Evolutionary conservation across 2,888 invertebrate species (phyloP).

Genomic region (Argyresthia goedartella): DNA sequence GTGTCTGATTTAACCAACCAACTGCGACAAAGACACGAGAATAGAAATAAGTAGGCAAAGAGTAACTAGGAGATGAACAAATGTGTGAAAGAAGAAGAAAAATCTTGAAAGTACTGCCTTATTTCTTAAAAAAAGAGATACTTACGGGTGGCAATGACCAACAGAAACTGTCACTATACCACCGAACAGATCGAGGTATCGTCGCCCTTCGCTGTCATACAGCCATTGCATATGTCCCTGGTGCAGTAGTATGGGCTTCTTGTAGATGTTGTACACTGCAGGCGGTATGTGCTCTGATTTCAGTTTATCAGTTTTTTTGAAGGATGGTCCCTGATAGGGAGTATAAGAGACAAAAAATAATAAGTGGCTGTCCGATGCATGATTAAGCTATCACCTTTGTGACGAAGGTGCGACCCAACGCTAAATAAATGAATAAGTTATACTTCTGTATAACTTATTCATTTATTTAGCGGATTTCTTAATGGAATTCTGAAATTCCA

Average conservation of each 20-base stretch:
- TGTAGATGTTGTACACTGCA: constrained; percentile 80
- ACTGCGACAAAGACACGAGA: too few relatives aligned
- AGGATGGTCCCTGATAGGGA: constrained; percentile 70
- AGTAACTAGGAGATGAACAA: too few relatives aligned
- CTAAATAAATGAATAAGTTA: too few relatives aligned
- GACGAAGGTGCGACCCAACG: too few relatives aligned
- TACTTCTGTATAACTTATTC: too few relatives aligned
- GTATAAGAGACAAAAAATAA: background rate
- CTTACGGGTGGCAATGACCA: constrained; percentile 98
- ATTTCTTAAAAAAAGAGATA: constrained; percentile 22
- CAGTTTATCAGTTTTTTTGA: constrained; percentile 69
- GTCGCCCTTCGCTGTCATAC: constrained; percentile 85
- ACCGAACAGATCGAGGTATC: constrained; percentile 95
- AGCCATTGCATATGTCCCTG: constrained; percentile 94
- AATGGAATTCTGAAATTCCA: too few relatives aligned
- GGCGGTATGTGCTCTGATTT: constrained; percentile 78
- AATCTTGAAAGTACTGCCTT: too few relatives aligned
- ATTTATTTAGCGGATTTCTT: too few relatives aligned
- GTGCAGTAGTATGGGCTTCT: constrained; percentile 85
- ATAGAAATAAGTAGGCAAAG: too few relatives aligned
- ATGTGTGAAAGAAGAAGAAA: too few relatives aligned
- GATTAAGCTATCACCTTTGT: background rate
- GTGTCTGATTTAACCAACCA: too few relatives aligned
- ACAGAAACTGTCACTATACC: constrained; percentile 98
- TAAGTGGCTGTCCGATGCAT: background rate